These are phyloP conservation scores for Drosophila rufa DNA, from an alignment of 1,140 invertebrate genomes.

Conservation along the genomic window DNA sequence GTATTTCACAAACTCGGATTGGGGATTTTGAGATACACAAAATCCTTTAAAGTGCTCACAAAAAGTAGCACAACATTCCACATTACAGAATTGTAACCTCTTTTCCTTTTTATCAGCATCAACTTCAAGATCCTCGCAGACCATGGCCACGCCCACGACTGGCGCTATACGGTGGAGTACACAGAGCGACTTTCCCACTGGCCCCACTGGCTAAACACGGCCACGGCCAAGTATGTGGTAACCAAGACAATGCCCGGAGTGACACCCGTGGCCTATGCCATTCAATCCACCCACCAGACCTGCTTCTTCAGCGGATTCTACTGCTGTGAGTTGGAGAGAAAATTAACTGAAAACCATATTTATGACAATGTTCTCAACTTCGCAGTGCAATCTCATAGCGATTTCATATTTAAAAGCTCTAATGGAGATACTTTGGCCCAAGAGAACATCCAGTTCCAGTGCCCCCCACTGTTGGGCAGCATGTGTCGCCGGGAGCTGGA, in stretches of 20 bases:
- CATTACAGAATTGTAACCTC: no score
- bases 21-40: no score
- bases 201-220: conserved; percentile 87
- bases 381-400: conserved; percentile 87
- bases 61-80: no score
- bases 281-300: conserved; percentile 88
- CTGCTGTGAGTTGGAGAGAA: conserved; percentile 87
- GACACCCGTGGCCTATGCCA: conserved; percentile 85
- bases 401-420: conserved; percentile 86
- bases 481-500: conserved; percentile 88
- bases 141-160: conserved; percentile 89
- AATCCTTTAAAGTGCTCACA: no score
- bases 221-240: conserved; percentile 87
- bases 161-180: conserved; percentile 90
- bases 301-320: conserved; percentile 87
- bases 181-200: conserved; percentile 88
- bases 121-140: conserved; percentile 88
- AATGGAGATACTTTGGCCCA: conserved; percentile 86
- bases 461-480: conserved; percentile 86
- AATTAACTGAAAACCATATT: neutral
- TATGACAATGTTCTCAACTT: conserved; percentile 34
- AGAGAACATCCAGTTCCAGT: conserved; percentile 88
- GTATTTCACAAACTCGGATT: no score
- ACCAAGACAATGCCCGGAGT: conserved; percentile 84
- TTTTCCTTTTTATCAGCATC: conserved; percentile 84